phyloP scores from a whole-genome alignment of 2,113 vertebrate genomes.

The Paramormyrops kingsleyae region DNA sequence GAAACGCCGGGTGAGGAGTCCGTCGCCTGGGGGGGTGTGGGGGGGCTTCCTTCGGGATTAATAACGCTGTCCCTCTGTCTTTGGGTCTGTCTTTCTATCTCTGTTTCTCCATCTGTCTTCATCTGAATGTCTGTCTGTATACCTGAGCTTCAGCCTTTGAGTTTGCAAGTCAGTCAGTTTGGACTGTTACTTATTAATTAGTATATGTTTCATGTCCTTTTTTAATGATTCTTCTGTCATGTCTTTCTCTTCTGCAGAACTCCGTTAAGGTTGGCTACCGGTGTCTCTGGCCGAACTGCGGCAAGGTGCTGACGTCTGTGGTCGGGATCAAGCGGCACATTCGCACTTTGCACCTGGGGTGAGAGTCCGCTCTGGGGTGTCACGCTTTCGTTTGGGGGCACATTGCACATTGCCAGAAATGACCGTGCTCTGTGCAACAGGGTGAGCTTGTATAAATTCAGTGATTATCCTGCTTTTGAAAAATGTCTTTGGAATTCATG shows the following conservation, averaged over 20 bases:
- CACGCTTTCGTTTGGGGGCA: neutral
- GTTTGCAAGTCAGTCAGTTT: neutral
- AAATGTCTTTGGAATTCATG: neutral
- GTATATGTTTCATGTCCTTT: neutral
- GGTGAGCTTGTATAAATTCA: neutral
- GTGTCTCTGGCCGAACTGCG: constrained; percentile 87
- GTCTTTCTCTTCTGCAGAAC: constrained; percentile 55
- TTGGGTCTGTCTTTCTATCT: neutral
- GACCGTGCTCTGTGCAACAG: neutral
- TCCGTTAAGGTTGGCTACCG: constrained; percentile 77
- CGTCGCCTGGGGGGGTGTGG: neutral
- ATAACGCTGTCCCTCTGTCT: neutral
- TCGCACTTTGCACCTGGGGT: constrained; percentile 81
- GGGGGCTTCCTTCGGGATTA: neutral
- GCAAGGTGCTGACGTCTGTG: constrained; percentile 77
- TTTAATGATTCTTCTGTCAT: neutral
- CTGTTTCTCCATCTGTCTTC: neutral
- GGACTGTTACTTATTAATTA: neutral
- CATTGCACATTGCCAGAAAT: neutral
- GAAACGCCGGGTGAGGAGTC: constrained; percentile 68
- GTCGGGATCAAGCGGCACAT: constrained; percentile 88
- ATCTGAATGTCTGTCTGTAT: neutral
- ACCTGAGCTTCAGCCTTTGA: neutral
- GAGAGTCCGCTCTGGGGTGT: constrained; percentile 34
- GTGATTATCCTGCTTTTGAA: neutral